Base-by-base conservation (phyloP, 2,797 vertebrate genomes). In the Lacerta bilineata region DNA sequence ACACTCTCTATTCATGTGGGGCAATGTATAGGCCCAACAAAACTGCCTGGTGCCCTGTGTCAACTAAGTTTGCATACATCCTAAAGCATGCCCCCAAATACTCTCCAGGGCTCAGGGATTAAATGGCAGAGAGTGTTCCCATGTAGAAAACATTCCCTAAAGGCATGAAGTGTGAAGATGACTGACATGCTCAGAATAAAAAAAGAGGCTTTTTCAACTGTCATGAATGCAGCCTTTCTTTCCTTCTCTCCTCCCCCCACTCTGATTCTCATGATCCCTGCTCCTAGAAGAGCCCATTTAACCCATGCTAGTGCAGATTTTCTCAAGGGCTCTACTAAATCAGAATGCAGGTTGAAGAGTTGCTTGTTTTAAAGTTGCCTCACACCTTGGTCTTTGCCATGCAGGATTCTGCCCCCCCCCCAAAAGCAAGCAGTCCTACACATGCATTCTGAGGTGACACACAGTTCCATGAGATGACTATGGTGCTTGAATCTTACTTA, bases 321-420 rank as follows among this genome's bases (percentile, higher is more conserved):
- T 77, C 43, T 77, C 75, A 77, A 77, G 75, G 43, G 75, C 41
- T 77, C 11, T 27, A 46, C 75, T 77, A 46, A 72, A 72, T 72
- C 33, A 72, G 71, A 72, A 72, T 72, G 50, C 71, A 72, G n/a
- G 36, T 33, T 33, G 36, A 23, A 33, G 71, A 8, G 8, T 2
- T 33, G 36, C 71, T 72, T 72, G 71, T 72, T 72, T 33, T 72
- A 72, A 33, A n/a, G 36, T 18, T 36, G n/a, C 71, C 71, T 17
- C 71, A 17, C 71, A 72, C 5, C n/a, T 18, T 72, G 71, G n/a
- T 18, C 71, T 72, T 72, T 72, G 36, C n/a, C 71, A 33, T 36
- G n/a, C 18, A 33, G n/a, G 71, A 11, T 18, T 36, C 36, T 33
- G 18, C 29, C 10, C 46, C 2, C 11, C 10, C 69, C 11, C 46